phyloP scores from a whole-genome alignment of 2,797 vertebrate species.

The Sylvilagus floridanus region DNA sequence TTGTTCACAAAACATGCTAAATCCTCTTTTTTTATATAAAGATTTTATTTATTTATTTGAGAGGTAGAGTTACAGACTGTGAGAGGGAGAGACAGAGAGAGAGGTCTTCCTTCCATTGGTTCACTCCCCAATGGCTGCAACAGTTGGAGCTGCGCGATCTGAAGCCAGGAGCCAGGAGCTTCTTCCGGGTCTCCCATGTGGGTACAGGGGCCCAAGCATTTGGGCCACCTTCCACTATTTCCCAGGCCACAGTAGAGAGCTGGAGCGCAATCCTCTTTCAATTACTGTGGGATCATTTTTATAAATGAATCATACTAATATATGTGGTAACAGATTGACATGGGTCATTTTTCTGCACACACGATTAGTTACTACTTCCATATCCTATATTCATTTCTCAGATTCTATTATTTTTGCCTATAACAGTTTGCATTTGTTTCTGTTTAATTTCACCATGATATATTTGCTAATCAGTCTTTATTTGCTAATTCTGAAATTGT shows the following conservation, averaged over 20 bases:
- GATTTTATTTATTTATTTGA: no score
- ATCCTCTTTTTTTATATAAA: not conserved
- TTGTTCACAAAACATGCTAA: not conserved
- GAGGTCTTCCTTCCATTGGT: no score
- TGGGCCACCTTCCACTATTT: no score
- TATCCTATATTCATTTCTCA: not conserved
- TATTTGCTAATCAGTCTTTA: slow-evolving; percentile 4
- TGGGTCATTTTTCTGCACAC: not conserved
- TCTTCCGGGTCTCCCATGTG: no score
- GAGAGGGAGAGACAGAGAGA: no score
- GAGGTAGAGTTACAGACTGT: no score
- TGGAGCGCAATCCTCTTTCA: not conserved
- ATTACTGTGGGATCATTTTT: not conserved
- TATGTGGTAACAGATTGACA: not conserved
- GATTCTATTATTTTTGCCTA: not conserved
- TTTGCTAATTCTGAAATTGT: slow-evolving; percentile 47
- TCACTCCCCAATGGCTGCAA: no score
- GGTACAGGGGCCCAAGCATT: no score
- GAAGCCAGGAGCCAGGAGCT: no score
- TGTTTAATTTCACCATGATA: slow-evolving; percentile 1
- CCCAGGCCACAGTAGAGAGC: no score
- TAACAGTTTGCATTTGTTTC: not conserved
- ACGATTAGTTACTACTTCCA: not conserved
- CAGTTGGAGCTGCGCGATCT: no score
- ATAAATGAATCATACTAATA: not conserved